phyloP scores from a whole-genome alignment of 2,113 vertebrate species.

The Psettodes erumei region DNA sequence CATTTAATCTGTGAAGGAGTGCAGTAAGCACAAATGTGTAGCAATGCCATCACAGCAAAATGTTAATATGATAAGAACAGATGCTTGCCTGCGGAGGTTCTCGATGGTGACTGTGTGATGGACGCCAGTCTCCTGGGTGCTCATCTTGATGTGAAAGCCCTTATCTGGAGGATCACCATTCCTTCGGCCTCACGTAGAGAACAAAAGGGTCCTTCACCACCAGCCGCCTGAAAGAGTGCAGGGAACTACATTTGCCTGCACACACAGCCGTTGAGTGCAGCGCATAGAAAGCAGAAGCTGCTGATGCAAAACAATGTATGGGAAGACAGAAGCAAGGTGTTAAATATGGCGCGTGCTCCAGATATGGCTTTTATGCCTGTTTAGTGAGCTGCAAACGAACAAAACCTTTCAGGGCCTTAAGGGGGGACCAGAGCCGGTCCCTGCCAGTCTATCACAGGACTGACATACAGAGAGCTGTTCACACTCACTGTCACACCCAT shows the following conservation, averaged over 20 bases:
- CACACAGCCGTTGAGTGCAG: conserved; percentile 14
- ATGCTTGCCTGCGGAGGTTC: conserved; percentile 70
- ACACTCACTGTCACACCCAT: too few species aligned
- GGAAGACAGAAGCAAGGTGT: not conserved
- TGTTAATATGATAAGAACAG: conserved; percentile 53
- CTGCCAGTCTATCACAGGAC: too few species aligned
- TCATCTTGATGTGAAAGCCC: conserved; percentile 77
- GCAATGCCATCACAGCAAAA: conserved; percentile 60
- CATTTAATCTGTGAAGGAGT: conserved; percentile 22
- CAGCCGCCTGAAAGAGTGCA: conserved; percentile 67
- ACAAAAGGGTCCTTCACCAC: conserved; percentile 78
- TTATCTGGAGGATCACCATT: conserved; percentile 78
- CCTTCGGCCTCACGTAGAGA: conserved; percentile 76
- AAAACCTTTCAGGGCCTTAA: too few species aligned
- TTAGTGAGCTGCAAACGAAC: not conserved
- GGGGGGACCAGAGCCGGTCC: too few species aligned
- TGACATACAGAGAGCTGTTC: too few species aligned
- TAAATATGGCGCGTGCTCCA: conserved; percentile 11
- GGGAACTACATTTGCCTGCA: conserved; percentile 19
- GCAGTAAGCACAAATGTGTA: conserved; percentile 46
- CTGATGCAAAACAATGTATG: too few species aligned
- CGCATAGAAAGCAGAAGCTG: too few species aligned
- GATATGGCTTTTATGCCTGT: conserved; percentile 1
- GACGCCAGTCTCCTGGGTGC: conserved; percentile 68
- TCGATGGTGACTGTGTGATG: conserved; percentile 63